phyloP scores from a whole-genome alignment of 1,140 invertebrate species.

The Drosophila simulans region DNA sequence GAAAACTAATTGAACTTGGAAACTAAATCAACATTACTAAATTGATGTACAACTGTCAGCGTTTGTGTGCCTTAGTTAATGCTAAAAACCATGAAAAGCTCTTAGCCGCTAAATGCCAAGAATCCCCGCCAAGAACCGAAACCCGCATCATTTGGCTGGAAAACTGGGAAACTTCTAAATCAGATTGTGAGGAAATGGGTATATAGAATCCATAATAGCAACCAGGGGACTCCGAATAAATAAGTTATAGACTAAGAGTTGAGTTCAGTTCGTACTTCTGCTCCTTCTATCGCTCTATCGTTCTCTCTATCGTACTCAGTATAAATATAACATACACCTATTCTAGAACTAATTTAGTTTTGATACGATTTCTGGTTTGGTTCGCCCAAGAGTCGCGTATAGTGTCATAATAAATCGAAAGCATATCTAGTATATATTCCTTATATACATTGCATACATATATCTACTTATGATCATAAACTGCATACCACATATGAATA shows the following conservation, averaged over 20 bases:
- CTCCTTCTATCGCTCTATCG: conserved; percentile 23
- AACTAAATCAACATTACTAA: conserved; percentile 41
- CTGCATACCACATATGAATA: conserved; percentile 65
- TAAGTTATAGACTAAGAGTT: not conserved
- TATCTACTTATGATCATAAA: conserved; percentile 58
- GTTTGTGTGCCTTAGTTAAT: conserved; percentile 54
- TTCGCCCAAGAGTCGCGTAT: conserved; percentile 49
- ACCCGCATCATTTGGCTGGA: conserved; percentile 6
- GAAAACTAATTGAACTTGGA: conserved; percentile 37
- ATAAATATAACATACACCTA: conserved; percentile 68
- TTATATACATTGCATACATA: conserved; percentile 54
- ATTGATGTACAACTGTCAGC: conserved; percentile 44
- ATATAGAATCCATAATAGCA: not conserved
- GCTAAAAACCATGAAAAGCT: conserved; percentile 36
- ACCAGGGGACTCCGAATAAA: not conserved
- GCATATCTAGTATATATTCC: conserved; percentile 63
- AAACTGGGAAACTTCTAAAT: not conserved
- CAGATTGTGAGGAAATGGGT: not conserved
- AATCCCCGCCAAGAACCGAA: conserved; percentile 24
- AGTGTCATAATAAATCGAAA: conserved; percentile 46
- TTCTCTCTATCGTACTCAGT: conserved; percentile 62
- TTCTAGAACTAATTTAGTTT: conserved; percentile 67
- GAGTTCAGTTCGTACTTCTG: conserved; percentile 12
- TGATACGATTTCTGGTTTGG: conserved; percentile 62
- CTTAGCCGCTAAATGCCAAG: conserved; percentile 34